Evolutionary conservation across 2,888 invertebrate genomes (phyloP).

Genomic region (Leptinotarsa juncta): DNA sequence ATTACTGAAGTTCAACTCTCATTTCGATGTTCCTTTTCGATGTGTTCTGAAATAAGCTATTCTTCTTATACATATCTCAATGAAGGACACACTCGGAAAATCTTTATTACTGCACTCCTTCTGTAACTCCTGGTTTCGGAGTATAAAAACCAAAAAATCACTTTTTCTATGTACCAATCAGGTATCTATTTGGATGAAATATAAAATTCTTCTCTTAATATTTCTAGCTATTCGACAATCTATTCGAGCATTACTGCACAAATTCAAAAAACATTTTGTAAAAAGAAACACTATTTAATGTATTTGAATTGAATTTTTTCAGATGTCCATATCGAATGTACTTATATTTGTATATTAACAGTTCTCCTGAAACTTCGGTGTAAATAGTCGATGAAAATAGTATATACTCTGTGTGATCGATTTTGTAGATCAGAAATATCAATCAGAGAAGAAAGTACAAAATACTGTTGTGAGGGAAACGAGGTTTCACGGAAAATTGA

Average conservation of each 20-base stretch:
- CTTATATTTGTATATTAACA: constrained; percentile 55
- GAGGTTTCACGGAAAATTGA: constrained; percentile 42
- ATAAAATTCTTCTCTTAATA: constrained; percentile 40
- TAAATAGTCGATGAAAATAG: constrained; percentile 58
- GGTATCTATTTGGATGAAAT: background rate
- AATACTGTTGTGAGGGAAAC: constrained; percentile 46
- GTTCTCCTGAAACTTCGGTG: constrained; percentile 57
- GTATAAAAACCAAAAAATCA: background rate
- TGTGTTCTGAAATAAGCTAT: background rate
- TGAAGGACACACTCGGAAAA: background rate
- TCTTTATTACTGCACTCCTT: background rate
- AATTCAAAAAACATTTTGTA: constrained; percentile 46
- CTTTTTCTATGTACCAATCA: background rate
- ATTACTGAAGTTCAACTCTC: too few species aligned
- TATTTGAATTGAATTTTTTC: constrained; percentile 47
- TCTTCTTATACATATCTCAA: background rate
- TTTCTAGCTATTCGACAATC: constrained; percentile 60
- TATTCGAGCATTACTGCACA: constrained; percentile 54
- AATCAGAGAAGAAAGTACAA: constrained; percentile 57
- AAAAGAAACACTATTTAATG: constrained; percentile 49
- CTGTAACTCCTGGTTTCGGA: background rate
- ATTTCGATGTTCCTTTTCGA: too few species aligned
- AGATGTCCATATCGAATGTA: constrained; percentile 50
- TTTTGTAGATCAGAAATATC: constrained; percentile 50
- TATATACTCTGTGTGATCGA: constrained; percentile 53